Base-by-base conservation (phyloP, 2,888 invertebrate species). In the Hetaerina titia region DNA sequence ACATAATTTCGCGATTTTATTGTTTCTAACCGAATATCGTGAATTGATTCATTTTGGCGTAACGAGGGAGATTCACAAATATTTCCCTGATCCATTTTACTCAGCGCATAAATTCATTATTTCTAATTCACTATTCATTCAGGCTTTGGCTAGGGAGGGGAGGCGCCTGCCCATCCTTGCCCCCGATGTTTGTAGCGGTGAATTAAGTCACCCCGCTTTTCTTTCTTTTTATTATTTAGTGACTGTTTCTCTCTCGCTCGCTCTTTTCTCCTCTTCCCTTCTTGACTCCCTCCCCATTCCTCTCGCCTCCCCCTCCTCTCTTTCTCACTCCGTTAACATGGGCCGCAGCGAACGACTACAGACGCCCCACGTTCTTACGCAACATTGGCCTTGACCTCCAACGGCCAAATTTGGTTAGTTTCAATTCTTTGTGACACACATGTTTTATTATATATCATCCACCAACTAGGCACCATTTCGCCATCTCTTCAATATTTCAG, bases 391-490 rank as follows among this genome's bases (percentile, higher is more conserved):
- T 81, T 81, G 81, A 81, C 81, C 81, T 81, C 81, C 81, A 81
- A 81, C 25, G 81, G 31, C 81, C 81, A 81, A 81, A 81, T 81
- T 81, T 81, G 81, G 81, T 81, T 81, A 25, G 81, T 31, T 81
- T 81, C 81, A 81, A 31, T 81, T 81, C 31, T 11, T 31, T 31
- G 81, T 81, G 81, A 81, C 81, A 81, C 81, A 81, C 25, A 81
- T 81, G 11, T 81, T 81, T 31, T 31, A 81, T 31, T 81, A 81
- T 31, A 81, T 15, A 31, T 31, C 31, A 81, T 31, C 25, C 81
- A 15, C 81, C 31, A 15, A 31, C n/a, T n/a, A 9, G 31, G 81
- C 31, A 11, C 81, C 81, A 22, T 22, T 31, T 31, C 25, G 31
- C n/a, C 7, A n/a, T 19, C 8, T 11, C 81, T 81, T 81, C 81